These are phyloP conservation scores for Prionace glauca DNA, from an alignment of 2,797 vertebrate genomes.

Conservation along the genomic window DNA sequence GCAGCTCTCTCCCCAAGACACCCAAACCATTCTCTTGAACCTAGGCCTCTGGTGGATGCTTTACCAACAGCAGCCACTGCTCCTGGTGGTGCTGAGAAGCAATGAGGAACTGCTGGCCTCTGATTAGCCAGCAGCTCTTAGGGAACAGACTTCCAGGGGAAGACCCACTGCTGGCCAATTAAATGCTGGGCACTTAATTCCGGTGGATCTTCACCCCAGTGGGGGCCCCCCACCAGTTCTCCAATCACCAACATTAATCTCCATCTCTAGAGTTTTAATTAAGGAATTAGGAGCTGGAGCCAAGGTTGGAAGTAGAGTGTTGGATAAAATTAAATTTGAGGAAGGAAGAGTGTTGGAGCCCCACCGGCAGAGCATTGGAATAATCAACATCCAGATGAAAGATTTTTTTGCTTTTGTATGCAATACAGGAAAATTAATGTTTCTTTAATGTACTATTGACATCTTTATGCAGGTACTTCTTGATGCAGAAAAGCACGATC, in stretches of 20 bases:
- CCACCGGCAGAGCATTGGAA: background rate
- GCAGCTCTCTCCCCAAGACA: background rate
- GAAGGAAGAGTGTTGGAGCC: background rate
- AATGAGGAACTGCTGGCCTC: background rate
- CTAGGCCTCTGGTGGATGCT: background rate
- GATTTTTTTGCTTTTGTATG: background rate
- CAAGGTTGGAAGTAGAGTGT: background rate
- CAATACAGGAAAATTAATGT: background rate
- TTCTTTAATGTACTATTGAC: background rate
- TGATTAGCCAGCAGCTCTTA: background rate
- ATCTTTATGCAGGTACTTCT: slow-evolving; percentile 60
- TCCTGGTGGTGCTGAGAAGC: background rate
- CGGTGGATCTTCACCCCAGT: background rate
- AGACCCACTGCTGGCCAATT: background rate
- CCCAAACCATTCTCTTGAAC: background rate
- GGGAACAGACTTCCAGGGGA: background rate
- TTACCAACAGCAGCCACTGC: background rate
- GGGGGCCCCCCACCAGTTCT: background rate
- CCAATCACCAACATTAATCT: background rate
- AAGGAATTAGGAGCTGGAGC: background rate
- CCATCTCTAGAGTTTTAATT: background rate
- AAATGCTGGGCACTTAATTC: background rate
- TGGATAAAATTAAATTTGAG: background rate
- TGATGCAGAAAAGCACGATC: slow-evolving; percentile 71
- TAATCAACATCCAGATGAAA: background rate